Evolutionary conservation across 1,140 invertebrate species (phyloP).

Genomic region (Drosophila trapezifrons): DNA sequence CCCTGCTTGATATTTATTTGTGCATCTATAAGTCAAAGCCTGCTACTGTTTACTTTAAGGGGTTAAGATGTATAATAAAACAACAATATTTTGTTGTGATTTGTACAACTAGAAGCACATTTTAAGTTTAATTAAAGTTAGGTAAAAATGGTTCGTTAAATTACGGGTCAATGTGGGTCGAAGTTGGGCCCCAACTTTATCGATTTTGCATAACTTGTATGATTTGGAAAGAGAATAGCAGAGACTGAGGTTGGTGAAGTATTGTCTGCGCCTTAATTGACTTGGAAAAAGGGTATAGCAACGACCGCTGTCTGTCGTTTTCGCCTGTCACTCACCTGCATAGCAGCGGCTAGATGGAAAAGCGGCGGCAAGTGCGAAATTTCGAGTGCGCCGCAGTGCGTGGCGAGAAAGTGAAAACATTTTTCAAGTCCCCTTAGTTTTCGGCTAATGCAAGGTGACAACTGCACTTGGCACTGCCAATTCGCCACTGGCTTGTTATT

Average conservation of each 20-base stretch:
- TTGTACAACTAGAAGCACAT: no score
- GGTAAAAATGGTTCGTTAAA: neutral
- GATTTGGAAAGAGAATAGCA: neutral
- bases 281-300: neutral
- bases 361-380: constrained; percentile 57
- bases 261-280: neutral
- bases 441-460: constrained; percentile 41
- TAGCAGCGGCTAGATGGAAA: constrained; percentile 42
- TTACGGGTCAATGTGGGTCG: neutral
- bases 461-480: constrained; percentile 47
- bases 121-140: no score
- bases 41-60: no score
- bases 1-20: no score
- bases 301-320: neutral
- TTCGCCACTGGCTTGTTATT: constrained; percentile 63
- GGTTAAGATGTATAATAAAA: no score
- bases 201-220: constrained; percentile 5
- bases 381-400: constrained; percentile 70
- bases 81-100: no score
- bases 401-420: constrained; percentile 79
- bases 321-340: constrained; percentile 58
- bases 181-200: neutral
- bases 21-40: neutral
- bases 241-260: neutral
- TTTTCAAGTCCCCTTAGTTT: constrained; percentile 44